These are phyloP conservation scores for Falco columbarius DNA, from an alignment of 2,797 vertebrate species.

Conservation along the genomic window DNA sequence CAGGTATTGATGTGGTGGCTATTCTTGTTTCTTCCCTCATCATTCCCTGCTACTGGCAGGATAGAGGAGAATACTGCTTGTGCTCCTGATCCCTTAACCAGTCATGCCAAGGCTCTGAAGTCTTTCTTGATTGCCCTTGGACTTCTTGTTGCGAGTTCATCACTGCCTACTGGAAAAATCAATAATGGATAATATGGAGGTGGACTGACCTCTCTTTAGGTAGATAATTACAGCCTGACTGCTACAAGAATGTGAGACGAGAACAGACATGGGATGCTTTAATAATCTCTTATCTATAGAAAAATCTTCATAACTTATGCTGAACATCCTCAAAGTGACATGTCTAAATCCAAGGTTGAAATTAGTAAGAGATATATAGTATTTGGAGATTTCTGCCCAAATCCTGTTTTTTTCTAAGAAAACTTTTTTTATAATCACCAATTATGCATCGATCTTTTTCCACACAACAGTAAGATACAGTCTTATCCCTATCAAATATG, in stretches of 20 bases:
- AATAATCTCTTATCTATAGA: neutral
- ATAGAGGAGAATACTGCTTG: too few relatives aligned
- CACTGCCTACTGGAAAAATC: too few relatives aligned
- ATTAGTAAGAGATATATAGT: neutral
- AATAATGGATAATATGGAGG: too few relatives aligned
- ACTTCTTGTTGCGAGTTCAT: too few relatives aligned
- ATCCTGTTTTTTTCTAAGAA: neutral
- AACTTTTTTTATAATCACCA: neutral
- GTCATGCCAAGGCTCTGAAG: too few relatives aligned
- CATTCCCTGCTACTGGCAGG: too few relatives aligned
- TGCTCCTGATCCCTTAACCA: too few relatives aligned
- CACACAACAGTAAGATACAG: neutral
- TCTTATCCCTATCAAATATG: neutral
- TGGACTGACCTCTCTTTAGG: neutral
- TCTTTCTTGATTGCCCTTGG: too few relatives aligned
- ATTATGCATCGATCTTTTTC: neutral
- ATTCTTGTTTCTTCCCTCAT: too few relatives aligned
- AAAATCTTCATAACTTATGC: neutral
- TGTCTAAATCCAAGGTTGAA: neutral
- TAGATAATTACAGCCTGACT: neutral
- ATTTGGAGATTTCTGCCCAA: neutral
- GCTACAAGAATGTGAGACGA: neutral
- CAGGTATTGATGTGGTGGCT: too few relatives aligned
- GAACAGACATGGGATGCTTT: neutral
- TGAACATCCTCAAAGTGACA: neutral